These are phyloP conservation scores for Gallinago media DNA, from an alignment of 2,113 vertebrate genomes.

Conservation along the genomic window DNA sequence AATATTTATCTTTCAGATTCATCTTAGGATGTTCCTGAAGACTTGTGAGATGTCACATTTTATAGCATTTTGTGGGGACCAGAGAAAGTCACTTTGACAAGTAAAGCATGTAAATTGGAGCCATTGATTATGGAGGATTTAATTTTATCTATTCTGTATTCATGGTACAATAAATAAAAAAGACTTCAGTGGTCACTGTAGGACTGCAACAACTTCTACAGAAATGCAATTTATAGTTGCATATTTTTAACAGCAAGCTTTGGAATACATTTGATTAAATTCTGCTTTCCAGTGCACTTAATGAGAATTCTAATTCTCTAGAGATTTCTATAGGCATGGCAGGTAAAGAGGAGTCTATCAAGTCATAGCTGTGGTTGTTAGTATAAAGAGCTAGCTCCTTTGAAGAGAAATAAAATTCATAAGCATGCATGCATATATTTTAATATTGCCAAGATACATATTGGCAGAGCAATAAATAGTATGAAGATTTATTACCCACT, in stretches of 20 bases:
- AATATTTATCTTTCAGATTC: constrained; percentile 84
- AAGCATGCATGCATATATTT: constrained; percentile 65
- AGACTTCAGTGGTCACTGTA: constrained; percentile 46
- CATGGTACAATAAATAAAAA: constrained; percentile 67
- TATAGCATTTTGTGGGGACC: constrained; percentile 40
- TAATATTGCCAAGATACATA: constrained; percentile 61
- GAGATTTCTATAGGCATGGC: constrained; percentile 56
- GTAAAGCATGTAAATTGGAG: constrained; percentile 55
- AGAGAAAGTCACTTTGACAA: constrained; percentile 75
- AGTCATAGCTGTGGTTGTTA: constrained; percentile 49
- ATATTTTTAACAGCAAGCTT: constrained; percentile 57
- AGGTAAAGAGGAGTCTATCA: constrained; percentile 69
- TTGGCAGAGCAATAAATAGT: constrained; percentile 66
- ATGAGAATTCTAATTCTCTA: constrained; percentile 73
- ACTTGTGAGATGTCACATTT: constrained; percentile 74
- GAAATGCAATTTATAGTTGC: constrained; percentile 72
- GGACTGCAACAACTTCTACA: constrained; percentile 49
- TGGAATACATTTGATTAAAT: constrained; percentile 69
- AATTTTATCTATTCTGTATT: constrained; percentile 67
- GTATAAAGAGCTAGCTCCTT: constrained; percentile 42
- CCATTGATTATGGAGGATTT: constrained; percentile 68
- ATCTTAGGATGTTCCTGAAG: constrained; percentile 73
- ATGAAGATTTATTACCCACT: constrained; percentile 53
- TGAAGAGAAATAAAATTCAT: constrained; percentile 73
- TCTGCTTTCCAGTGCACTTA: constrained; percentile 67